A percentile compares a stretch with the other conserved stretches of the same genome.
Conservation (phyloP, 1,140 invertebrate genomes). For the Drosophila burlai region DNA sequence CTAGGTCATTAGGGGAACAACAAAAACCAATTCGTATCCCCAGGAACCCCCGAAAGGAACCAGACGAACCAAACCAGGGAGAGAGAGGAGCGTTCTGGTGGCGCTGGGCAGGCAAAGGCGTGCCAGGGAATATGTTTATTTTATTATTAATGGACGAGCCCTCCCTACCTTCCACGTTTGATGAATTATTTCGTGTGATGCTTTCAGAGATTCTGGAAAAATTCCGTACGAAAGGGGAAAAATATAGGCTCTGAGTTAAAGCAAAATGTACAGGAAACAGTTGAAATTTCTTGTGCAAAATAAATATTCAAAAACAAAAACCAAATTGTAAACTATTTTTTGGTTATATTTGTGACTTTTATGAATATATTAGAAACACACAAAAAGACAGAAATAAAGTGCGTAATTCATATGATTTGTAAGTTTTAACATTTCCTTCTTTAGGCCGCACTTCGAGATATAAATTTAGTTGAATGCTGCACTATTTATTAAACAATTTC, state of each 20-base stretch:
- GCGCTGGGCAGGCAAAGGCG: constrained; percentile 32
- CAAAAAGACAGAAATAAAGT: not conserved
- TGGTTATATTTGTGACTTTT: too few species aligned
- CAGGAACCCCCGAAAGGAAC: constrained; percentile 1
- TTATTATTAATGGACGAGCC: constrained; percentile 67
- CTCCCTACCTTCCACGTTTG: constrained; percentile 22
- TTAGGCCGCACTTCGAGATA: not conserved
- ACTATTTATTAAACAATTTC: constrained; percentile 2
- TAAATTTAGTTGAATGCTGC: not conserved
- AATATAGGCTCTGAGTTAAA: not conserved
- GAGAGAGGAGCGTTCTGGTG: not conserved
- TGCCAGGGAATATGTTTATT: constrained; percentile 67
- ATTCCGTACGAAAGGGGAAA: constrained; percentile 1
- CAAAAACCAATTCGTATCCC: constrained; percentile 30
- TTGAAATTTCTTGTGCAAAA: not conserved
- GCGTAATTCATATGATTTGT: not conserved
- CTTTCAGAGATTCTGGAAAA: constrained; percentile 32
- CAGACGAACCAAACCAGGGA: not conserved
- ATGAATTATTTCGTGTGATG: constrained; percentile 56
- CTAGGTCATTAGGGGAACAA: constrained; percentile 66
- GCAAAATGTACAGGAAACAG: not conserved
- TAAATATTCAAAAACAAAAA: too few species aligned
- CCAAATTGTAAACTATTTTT: too few species aligned
- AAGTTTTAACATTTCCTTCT: not conserved
- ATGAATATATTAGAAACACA: too few species aligned